Evolutionary conservation across 2,113 vertebrate genomes (phyloP).

Genomic region (Mustela nigripes): DNA sequence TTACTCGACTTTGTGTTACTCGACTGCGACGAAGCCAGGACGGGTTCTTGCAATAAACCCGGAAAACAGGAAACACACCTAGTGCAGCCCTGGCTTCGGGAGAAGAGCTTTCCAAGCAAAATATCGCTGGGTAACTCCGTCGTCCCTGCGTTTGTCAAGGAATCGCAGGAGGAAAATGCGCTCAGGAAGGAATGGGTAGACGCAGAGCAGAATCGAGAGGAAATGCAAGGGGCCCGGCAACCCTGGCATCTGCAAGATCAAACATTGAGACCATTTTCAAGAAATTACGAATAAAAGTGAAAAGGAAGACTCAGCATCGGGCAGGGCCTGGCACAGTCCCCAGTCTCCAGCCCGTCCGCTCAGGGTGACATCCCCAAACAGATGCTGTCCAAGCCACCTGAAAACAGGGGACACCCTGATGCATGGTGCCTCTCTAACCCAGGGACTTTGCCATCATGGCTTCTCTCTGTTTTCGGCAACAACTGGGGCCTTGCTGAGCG

Average conservation of each 20-base stretch:
- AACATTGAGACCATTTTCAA: not conserved
- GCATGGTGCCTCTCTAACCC: not conserved
- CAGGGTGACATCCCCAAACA: accelerated
- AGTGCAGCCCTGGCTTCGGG: not conserved
- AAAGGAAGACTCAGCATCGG: not conserved
- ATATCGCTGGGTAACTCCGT: not conserved
- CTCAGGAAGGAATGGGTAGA: not conserved
- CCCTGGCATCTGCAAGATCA: not conserved
- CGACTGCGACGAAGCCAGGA: not conserved
- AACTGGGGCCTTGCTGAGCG: not conserved
- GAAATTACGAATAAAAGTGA: accelerated
- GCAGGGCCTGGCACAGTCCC: not conserved
- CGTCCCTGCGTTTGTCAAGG: not conserved
- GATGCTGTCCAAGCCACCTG: accelerated
- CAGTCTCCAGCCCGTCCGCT: not conserved
- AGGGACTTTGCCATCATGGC: not conserved
- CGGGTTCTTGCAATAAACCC: constrained; percentile 3
- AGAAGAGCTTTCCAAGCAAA: constrained; percentile 55
- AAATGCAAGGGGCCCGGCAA: not conserved
- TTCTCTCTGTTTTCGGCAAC: constrained; percentile 59
- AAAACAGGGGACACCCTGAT: not conserved
- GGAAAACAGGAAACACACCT: constrained; percentile 54
- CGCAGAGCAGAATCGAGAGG: not conserved
- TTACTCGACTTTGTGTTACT: not conserved
- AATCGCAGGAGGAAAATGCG: not conserved